Evolutionary conservation across 2,797 vertebrate species (phyloP), one percentile per base, ranked within the genome.

Genomic region (Caiman crocodilus): DNA sequence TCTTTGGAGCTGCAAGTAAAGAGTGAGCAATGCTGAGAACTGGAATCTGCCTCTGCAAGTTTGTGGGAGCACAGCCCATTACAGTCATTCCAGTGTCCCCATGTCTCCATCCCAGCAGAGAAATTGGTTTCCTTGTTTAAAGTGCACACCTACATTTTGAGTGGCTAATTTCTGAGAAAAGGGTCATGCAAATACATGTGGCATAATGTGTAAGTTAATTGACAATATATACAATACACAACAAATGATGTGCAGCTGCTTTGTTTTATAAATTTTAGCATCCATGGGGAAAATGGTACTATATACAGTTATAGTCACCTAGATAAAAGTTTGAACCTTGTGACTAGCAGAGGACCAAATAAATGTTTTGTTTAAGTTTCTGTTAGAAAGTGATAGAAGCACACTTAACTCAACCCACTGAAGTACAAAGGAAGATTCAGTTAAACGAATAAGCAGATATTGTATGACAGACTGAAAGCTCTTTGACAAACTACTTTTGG

Each of bases 401-500:
- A 6, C 42, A 42, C 42, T 71, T 7, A 73, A 90, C 89, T 26
- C 28, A 7, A 17, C 15, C 15, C 57, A 7, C 55, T 65, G 25
- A 25, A 35, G 69, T 88, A 42, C 8, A 59, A 42, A 63, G 17
- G 25, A 42, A 42, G 10, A 74, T 12, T 79, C 32, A 5, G 0
- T 0, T 0, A 56, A 80, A 81, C 23, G 4, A 18, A 10, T 9
- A 74, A 79, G 12, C 65, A 57, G 10, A 0, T 67, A 1, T 88
- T 81, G 85, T 84, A 55, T 93, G 59, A 2, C 57, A 82, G 18
- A 28, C 83, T 26, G 4, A 20, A 20, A 78, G 12, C 25, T 92
- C 15, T 60, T 80, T 82, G 56, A 8, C 71, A 28, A 90, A 69
- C 16, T 57, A 6, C 26, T 82, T 80, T 81, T 35, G 35, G 26